These are phyloP conservation scores for Chaetodon trifasciatus DNA, from an alignment of 2,797 vertebrate species.

Conservation along the genomic window DNA sequence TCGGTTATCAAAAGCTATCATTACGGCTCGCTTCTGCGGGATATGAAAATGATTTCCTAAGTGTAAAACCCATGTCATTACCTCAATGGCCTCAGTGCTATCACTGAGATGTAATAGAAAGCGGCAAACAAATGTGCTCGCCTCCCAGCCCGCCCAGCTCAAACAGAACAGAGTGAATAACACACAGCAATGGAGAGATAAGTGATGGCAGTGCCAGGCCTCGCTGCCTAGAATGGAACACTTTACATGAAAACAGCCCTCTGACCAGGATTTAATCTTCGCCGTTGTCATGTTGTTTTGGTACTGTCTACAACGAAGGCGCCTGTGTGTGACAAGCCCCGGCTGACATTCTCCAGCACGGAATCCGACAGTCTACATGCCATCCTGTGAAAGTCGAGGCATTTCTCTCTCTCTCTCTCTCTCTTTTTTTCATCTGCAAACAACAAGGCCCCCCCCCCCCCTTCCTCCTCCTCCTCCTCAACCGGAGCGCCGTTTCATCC, in stretches of 20 bases:
- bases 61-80: constrained; percentile 84
- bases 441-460: constrained; percentile 15
- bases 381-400: constrained; percentile 55
- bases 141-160: constrained; percentile 54
- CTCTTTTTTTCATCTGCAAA: constrained; percentile 44
- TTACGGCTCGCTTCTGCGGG: constrained; percentile 75
- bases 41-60: constrained; percentile 85
- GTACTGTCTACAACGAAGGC: constrained; percentile 24
- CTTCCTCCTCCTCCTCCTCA: constrained; percentile 17
- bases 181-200: constrained; percentile 72
- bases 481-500: constrained; percentile 57
- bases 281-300: constrained; percentile 59
- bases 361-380: constrained; percentile 45
- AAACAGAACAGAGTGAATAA: constrained; percentile 68
- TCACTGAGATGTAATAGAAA: constrained; percentile 75
- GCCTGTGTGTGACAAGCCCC: constrained; percentile 34
- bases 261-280: constrained; percentile 66
- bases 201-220: constrained; percentile 64
- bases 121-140: constrained; percentile 77
- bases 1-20: constrained; percentile 86
- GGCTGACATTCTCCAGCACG: constrained; percentile 49
- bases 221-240: constrained; percentile 51
- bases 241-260: constrained; percentile 67
- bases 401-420: constrained; percentile 13
- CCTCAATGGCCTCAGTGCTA: constrained; percentile 76